Conservation (phyloP, 2,888 invertebrate genomes). For the Nasonia oneida region DNA sequence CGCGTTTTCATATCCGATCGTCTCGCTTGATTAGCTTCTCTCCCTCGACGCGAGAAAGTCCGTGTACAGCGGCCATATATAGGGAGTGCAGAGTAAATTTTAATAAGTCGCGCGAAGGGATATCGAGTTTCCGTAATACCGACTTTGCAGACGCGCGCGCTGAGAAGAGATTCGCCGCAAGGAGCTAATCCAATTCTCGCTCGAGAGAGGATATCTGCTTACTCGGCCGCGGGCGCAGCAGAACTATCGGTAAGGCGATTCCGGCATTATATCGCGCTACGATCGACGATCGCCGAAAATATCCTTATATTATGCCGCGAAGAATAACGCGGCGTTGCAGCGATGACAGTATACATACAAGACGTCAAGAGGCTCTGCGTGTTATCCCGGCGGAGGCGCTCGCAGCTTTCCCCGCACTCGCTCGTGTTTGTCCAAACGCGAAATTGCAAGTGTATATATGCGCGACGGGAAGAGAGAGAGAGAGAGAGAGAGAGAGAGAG, state of each 20-base stretch:
- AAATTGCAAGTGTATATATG: not conserved
- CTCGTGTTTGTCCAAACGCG: conserved; percentile 2
- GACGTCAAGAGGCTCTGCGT: not conserved
- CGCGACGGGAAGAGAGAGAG: not conserved
- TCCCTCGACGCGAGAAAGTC: not conserved
- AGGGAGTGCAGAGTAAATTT: not conserved
- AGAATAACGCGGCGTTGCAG: not conserved
- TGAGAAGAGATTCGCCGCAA: conserved; percentile 2
- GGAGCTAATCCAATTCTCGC: conserved; percentile 11
- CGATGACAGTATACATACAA: too few species aligned
- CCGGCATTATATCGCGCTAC: not conserved
- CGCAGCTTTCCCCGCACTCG: not conserved
- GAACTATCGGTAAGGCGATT: not conserved
- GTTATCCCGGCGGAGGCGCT: not conserved
- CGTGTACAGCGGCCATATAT: too few species aligned
- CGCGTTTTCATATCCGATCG: conserved; percentile 1
- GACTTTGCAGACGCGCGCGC: not conserved
- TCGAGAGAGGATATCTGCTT: not conserved
- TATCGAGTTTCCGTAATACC: not conserved
- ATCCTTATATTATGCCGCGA: not conserved
- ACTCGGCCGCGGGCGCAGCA: not conserved
- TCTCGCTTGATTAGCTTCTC: conserved; percentile 19
- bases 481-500: not conserved
- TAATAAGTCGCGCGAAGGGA: not conserved
- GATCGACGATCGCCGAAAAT: not conserved